These are phyloP conservation scores for Plumapathes pennacea DNA, from an alignment of 92 coral and sea anemone genomes.

Conservation along the genomic window DNA sequence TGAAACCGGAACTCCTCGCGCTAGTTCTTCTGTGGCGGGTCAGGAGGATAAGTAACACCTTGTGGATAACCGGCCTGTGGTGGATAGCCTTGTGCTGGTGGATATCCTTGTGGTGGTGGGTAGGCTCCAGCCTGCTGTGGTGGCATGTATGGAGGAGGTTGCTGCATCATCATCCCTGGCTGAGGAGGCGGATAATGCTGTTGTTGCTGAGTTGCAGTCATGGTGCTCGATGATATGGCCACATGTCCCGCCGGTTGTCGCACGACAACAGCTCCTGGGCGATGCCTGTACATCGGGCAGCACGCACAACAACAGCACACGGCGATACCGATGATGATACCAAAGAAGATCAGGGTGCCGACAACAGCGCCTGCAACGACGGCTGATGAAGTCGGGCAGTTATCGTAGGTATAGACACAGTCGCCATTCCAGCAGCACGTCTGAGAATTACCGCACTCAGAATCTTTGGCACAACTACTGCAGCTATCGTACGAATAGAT, in stretches of 20 bases:
- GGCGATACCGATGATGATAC: background rate
- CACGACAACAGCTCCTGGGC: conserved; percentile 14
- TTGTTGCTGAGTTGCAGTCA: background rate
- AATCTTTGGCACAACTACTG: too few species aligned
- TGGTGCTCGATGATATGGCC: background rate
- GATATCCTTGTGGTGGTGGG: background rate
- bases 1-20: too few species aligned
- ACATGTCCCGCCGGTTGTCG: background rate
- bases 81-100: background rate
- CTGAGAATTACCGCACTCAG: background rate
- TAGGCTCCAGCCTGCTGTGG: background rate
- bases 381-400: background rate
- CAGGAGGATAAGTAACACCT: too few species aligned
- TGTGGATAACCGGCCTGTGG: too few species aligned
- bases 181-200: background rate
- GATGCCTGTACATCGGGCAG: conserved; percentile 19
- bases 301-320: conserved; percentile 24
- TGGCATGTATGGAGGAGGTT: background rate
- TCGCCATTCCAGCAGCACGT: background rate
- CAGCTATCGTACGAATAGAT: too few species aligned
- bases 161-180: background rate
- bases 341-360: background rate
- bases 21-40: too few species aligned
- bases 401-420: background rate
- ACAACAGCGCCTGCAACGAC: background rate